A percentile compares a stretch with the other conserved stretches of the same genome.
Conservation (phyloP, 2,797 vertebrate species). For the Chelon labrosus region DNA sequence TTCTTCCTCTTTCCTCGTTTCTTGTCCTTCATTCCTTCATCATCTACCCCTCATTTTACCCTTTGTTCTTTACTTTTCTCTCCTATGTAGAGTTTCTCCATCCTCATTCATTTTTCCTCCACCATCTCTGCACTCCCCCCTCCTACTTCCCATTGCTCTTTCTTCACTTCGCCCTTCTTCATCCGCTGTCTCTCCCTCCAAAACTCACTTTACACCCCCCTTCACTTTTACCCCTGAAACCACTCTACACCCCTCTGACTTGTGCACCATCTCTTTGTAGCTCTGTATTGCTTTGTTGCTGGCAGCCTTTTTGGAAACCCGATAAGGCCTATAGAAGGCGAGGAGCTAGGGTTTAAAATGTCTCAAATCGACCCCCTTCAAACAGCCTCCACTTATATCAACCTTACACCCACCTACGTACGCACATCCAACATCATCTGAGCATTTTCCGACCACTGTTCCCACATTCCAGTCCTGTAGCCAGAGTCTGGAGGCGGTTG, state of each 20-base stretch:
- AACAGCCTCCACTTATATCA: constrained; percentile 53
- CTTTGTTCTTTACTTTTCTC: background rate
- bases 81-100: background rate
- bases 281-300: constrained; percentile 67
- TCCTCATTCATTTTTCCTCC: constrained; percentile 14
- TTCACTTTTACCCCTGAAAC: constrained; percentile 34
- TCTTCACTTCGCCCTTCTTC: background rate
- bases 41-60: background rate
- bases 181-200: constrained; percentile 12
- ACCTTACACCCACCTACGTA: constrained; percentile 26
- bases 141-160: constrained; percentile 2
- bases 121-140: constrained; percentile 3
- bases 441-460: background rate
- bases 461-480: background rate
- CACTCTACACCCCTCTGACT: constrained; percentile 44
- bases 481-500: background rate
- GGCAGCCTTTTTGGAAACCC: constrained; percentile 76
- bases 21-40: constrained; percentile 20
- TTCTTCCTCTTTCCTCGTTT: background rate
- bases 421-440: background rate
- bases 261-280: constrained; percentile 52
- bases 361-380: constrained; percentile 47
- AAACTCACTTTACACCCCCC: constrained; percentile 20
- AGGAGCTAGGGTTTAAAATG: constrained; percentile 69
- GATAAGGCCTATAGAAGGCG: constrained; percentile 71